Percentiles rank a stretch among this genome's conserved stretches.
These are phyloP conservation scores for Chironomus riparius DNA, from an alignment of 2,888 invertebrate species.

Conservation along the genomic window DNA sequence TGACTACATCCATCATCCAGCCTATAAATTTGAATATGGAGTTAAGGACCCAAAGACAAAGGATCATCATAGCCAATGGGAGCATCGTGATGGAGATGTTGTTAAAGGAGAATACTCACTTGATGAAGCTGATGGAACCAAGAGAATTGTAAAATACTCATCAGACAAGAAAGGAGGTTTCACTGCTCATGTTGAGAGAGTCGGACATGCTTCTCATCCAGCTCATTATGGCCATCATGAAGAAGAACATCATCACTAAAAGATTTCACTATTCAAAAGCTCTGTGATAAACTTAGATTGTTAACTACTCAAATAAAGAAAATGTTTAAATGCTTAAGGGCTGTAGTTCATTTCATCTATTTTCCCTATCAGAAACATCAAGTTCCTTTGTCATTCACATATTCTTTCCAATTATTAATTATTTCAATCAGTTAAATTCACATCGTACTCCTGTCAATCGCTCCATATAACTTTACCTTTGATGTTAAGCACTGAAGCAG, in stretches of 20 bases:
- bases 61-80: constrained; percentile 45
- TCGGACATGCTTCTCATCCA: constrained; percentile 37
- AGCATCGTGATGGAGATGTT: constrained; percentile 46
- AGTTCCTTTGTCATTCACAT: too few species aligned
- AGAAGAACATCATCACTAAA: not conserved
- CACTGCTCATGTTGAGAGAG: constrained; percentile 44
- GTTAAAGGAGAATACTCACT: constrained; percentile 43
- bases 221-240: constrained; percentile 15
- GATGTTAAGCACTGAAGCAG: not conserved
- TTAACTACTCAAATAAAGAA: too few species aligned
- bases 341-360: too few species aligned
- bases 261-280: too few species aligned
- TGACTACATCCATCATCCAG: constrained; percentile 35
- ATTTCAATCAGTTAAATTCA: too few species aligned
- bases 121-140: constrained; percentile 45
- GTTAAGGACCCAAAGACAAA: constrained; percentile 45
- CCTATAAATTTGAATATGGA: constrained; percentile 44
- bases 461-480: too few species aligned
- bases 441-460: too few species aligned
- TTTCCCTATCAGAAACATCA: too few species aligned
- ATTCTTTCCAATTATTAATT: too few species aligned
- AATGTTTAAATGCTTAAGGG: too few species aligned
- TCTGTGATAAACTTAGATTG: too few species aligned
- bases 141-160: constrained; percentile 44
- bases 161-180: constrained; percentile 46